Evolutionary conservation across 2,113 vertebrate species (phyloP).

Genomic region (Cinclus cinclus): DNA sequence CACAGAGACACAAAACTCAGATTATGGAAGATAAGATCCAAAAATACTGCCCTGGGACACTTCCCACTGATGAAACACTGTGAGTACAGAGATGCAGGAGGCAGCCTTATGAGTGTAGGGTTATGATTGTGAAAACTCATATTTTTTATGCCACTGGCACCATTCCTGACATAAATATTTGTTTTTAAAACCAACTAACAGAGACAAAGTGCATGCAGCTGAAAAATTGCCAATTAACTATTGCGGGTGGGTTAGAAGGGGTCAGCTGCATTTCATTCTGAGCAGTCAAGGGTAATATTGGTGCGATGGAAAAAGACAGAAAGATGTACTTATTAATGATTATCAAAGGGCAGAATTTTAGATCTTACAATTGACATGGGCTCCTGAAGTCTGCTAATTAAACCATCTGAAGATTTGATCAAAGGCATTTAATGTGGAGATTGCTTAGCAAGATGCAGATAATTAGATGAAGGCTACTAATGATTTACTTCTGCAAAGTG

Average conservation of each 20-base stretch:
- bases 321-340: neutral
- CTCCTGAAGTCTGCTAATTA: slow-evolving; percentile 44
- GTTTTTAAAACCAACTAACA: neutral
- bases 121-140: neutral
- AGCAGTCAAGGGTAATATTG: neutral
- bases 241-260: neutral
- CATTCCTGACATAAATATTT: neutral
- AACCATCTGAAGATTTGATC: slow-evolving; percentile 18
- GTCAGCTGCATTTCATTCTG: neutral
- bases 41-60: neutral
- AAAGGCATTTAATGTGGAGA: slow-evolving; percentile 25
- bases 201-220: neutral
- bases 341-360: slow-evolving; percentile 17
- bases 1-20: neutral
- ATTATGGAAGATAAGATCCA: neutral
- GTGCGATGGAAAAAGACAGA: neutral
- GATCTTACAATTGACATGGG: neutral
- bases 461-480: slow-evolving; percentile 53
- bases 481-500: slow-evolving; percentile 7
- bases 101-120: neutral
- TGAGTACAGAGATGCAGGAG: neutral
- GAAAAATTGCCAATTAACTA: neutral
- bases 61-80: neutral
- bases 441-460: slow-evolving; percentile 24
- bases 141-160: neutral